A percentile compares a stretch with the other conserved stretches of the same genome.
Evolutionary conservation across 2,797 vertebrate genomes (phyloP).

Genomic region (Gorsachius magnificus): DNA sequence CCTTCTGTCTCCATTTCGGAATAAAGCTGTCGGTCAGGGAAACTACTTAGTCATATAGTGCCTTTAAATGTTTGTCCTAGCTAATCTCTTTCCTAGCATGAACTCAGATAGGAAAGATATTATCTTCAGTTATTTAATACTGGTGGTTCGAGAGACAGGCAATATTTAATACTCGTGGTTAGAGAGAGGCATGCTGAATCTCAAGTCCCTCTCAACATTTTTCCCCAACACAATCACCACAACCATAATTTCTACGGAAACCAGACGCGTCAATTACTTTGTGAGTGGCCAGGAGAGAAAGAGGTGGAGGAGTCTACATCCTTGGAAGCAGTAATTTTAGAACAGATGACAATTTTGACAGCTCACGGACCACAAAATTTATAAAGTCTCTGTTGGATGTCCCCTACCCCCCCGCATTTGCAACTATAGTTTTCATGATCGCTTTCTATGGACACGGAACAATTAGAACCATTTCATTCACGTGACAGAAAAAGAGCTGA

Average conservation of each 20-base stretch:
- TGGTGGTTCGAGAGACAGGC: not conserved
- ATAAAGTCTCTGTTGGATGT: not conserved
- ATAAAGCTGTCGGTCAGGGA: constrained; percentile 10
- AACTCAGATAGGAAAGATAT: not conserved
- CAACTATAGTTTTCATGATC: not conserved
- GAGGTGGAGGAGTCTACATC: not conserved
- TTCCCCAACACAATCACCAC: not conserved
- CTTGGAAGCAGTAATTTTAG: not conserved
- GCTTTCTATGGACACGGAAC: not conserved
- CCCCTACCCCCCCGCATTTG: not conserved
- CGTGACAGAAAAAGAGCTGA: fast-evolving
- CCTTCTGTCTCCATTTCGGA: constrained; percentile 17
- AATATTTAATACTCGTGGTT: not conserved
- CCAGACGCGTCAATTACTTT: not conserved
- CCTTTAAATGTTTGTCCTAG: not conserved
- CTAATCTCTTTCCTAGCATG: not conserved
- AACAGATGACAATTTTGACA: not conserved
- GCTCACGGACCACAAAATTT: not conserved
- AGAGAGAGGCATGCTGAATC: not conserved
- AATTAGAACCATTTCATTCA: not conserved
- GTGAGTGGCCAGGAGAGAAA: not conserved
- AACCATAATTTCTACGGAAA: not conserved
- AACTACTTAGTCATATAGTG: not conserved
- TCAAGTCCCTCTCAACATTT: not conserved
- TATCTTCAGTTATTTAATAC: not conserved